Evolutionary conservation across 2,113 vertebrate species (phyloP), one percentile per base, ranked within the genome.

Genomic region (Anolis carolinensis): DNA sequence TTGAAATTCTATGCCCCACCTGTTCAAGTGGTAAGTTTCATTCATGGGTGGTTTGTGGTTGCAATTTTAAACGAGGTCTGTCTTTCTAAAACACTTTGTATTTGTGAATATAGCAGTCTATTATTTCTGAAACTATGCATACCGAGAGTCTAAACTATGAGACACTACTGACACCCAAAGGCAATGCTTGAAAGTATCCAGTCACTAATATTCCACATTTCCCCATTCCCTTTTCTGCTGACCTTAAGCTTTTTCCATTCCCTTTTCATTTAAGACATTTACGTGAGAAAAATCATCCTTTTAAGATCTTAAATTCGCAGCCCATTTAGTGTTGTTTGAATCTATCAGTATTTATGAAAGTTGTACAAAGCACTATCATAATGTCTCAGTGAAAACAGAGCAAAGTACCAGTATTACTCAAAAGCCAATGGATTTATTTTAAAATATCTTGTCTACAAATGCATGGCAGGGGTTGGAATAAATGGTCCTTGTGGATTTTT

Each of bases 121-220:
- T 25, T 11, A 34, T 27, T 76, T 75, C 44, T 77, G 23, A 77
- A 84, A 77, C 34, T 76, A 74, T 27, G 21, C 52, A 23, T 34
- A 20, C 6, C 14, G 25, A n/a, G 8, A 32, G 9, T 44, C 20
- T 84, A 34, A 67, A 23, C 48, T 59, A 67, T 67, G 10, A 81
- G 68, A 32, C 55, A 80, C n/a, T n/a, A 74, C 55, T 86, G 70
- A 73, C 85, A 59, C 55, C 85, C 80, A 72, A 62, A 80, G 84
- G 77, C 55, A 62, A 27, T 63, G 20, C 3, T 18, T 62, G n/a
- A 73, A 72, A 86, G 27, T 81, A 55, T 7, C 32, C n/a, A 27
- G 9, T 44, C 16, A 48, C 62, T 68, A 10, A 16, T 1, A 39
- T 79, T 25, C 27, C 63, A 65, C 39, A 25, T 4, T 34, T 8